Base-by-base conservation (phyloP, 2,797 vertebrate genomes). In the Malurus leucopterus region DNA sequence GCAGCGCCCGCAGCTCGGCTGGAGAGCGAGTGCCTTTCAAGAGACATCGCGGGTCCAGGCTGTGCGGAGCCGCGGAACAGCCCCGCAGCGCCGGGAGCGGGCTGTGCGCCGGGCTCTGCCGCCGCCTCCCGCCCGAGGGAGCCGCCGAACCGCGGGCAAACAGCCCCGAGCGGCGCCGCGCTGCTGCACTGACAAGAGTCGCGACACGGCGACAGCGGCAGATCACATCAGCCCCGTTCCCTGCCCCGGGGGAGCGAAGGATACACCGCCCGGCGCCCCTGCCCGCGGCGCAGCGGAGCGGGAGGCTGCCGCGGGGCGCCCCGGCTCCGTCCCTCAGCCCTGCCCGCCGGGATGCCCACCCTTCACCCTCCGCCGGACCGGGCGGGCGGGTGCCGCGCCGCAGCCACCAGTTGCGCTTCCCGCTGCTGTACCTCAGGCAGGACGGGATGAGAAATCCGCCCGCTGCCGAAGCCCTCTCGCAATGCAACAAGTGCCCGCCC, bases 351-450 rank as follows among this genome's bases (percentile, higher is more conserved):
- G 20, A 32, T 30, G 55, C 71, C 34, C 54, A 41, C 73, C 34
- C 74, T 20, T 30, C 54, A 5, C 55, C 77, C 32, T 53, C 41
- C 30, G 58, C 34, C 41, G 29, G 67, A 67, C 44, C 30, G 46
- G 20, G 73, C 65, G 40, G 38, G 58, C 43, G 38, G 32, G n/a
- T 6, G 64, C 59, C 32, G 16, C 47, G n/a, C 38, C 51, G 23
- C 61, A 40, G 44, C 82, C 82, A 95, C 94, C 93, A 86, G 95
- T 93, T 95, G 95, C 93, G 58, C 89, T 84, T 72, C 79, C 75
- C 83, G 80, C 73, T 36, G 36, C 59, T 18, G 49, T 77, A 82
- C 72, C 59, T 77, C 36, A 34, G 61, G 8, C 71, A 36, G 43
- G 71, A 34, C 13, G 58, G 59, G 83, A 51, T 32, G 38, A 23